Base-by-base conservation (phyloP, 2,888 invertebrate genomes). In the Chymomyza amoena region DNA sequence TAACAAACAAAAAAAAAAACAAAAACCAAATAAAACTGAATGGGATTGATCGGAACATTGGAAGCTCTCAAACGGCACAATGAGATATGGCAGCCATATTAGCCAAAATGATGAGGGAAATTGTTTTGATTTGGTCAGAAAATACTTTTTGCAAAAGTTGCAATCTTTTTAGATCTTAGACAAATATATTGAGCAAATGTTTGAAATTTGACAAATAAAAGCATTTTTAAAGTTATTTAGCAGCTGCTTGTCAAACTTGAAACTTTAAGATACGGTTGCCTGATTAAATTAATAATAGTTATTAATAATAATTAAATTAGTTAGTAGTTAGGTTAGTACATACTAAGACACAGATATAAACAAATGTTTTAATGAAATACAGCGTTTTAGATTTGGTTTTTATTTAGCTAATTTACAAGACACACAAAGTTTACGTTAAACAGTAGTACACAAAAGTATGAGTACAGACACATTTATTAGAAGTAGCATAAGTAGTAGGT, bases 321-420 rank as follows among this genome's bases (percentile, higher is more conserved):
- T 6, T 25, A 57, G 28, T 15, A 6, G 13, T 0, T 18, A 7
- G 16, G 15, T 50, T 25, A 39, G 39, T 18, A 32, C 7, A 32
- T 32, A 18, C 6, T 45, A 39, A 60, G 67, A 61, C 67, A 67
- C 32, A 61, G 36, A 65, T 61, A 66, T 20, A 39, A 61, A 66
- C 59, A 59, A 67, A 66, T 52, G 68, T 51, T 75, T 65, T 65
- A 78, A 78, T 77, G 74, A 81, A 78, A 78, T 82, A 85, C 83
- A 85, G 85, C 80, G 64, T 70, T 72, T 70, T 80, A 69, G 71
- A 72, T 78, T 80, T 82, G 77, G 73, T 72, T 80, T 83, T 83
- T 85, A 83, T 87, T 83, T 32, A 1, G 77, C 83, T 87, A 83
- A 69, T 87, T 83, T 83, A 85, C 83, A 83, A 45, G 83, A 83